These are phyloP conservation scores for Emydoidea blandingii DNA, from an alignment of 2,797 vertebrate genomes.

Conservation along the genomic window DNA sequence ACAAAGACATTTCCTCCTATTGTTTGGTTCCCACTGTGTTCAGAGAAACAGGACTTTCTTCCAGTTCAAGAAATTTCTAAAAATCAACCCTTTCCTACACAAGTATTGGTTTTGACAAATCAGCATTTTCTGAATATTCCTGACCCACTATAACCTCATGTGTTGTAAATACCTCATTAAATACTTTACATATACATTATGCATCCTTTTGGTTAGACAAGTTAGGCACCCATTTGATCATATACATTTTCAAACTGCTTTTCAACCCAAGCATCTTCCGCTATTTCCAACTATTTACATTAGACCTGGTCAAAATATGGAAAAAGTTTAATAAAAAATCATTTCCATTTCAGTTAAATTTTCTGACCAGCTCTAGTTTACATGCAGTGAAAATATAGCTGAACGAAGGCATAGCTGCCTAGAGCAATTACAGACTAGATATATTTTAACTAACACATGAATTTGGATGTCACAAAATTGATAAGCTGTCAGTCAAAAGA, in stretches of 20 bases:
- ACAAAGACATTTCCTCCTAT: background rate
- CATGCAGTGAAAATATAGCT: conserved; percentile 17
- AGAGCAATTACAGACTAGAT: conserved; percentile 26
- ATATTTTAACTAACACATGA: conserved; percentile 2
- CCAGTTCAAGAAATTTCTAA: background rate
- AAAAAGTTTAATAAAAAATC: background rate
- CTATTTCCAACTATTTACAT: background rate
- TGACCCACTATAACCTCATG: background rate
- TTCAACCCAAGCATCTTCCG: background rate
- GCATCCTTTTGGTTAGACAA: background rate
- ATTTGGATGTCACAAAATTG: background rate
- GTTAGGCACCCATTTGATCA: background rate
- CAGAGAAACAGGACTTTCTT: fast-evolving
- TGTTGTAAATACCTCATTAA: background rate
- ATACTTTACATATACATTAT: background rate
- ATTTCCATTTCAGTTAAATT: conserved; percentile 15
- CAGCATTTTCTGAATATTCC: background rate
- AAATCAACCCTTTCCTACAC: background rate
- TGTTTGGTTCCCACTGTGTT: background rate
- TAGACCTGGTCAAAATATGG: background rate
- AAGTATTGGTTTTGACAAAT: conserved; percentile 4
- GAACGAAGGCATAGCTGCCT: background rate
- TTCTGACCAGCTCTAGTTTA: conserved; percentile 5
- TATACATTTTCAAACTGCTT: background rate
- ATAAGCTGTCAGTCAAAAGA: conserved; percentile 15